Percentiles rank a stretch among this genome's conserved stretches.
Conservation (phyloP, 30 jellyfish, hydroid and myxozoan species). For the Hydractinia symbiolongicarpus region DNA sequence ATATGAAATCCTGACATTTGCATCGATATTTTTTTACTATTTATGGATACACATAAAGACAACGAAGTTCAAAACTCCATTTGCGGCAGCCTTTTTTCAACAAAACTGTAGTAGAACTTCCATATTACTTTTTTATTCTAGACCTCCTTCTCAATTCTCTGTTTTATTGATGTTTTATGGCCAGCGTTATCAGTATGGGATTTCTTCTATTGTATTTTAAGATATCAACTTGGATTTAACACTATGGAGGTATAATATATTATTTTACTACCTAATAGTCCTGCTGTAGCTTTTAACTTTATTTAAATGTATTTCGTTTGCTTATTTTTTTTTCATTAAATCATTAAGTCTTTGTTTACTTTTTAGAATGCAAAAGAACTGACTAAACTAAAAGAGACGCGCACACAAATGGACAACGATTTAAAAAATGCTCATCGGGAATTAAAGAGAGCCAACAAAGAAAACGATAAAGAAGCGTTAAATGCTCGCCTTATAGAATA, state of each 20-base stretch:
- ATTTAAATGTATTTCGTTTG: too few relatives aligned
- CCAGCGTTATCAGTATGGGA: constrained; percentile 88
- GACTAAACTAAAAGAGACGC: not conserved
- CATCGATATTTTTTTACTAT: too few relatives aligned
- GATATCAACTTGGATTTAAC: constrained; percentile 58
- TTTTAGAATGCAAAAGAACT: constrained; percentile 16
- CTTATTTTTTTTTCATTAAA: not conserved
- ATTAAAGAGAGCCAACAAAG: not conserved
- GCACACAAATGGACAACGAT: constrained; percentile 20
- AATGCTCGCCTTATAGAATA: not conserved
- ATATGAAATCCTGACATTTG: too few relatives aligned
- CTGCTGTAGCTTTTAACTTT: too few relatives aligned
- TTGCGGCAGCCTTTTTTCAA: not conserved
- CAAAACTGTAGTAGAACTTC: not conserved
- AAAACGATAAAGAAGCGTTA: not conserved
- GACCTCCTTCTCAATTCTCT: constrained; percentile 74
- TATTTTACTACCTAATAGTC: not conserved
- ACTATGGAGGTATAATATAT: constrained; percentile 36
- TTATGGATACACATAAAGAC: too few relatives aligned
- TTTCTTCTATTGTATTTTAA: constrained; percentile 49
- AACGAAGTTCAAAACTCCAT: too few relatives aligned
- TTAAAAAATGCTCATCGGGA: constrained; percentile 4
- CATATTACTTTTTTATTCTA: constrained; percentile 13
- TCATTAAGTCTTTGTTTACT: not conserved
- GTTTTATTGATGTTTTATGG: constrained; percentile 73